phyloP scores from a whole-genome alignment of 1,140 invertebrate genomes.

The Ridgeia piscesae region DNA sequence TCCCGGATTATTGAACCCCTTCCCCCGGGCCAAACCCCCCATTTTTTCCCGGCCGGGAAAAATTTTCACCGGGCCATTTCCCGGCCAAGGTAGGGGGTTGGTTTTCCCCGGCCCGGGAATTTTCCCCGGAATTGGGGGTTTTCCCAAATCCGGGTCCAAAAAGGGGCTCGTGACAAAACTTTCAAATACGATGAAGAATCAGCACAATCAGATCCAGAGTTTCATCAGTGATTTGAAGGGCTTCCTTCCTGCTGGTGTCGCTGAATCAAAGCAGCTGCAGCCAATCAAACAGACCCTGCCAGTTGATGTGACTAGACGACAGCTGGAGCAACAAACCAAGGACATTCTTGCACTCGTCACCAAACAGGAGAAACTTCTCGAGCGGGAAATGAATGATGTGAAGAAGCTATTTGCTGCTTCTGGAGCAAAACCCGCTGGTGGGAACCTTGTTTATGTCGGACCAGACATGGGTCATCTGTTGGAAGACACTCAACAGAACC shows the following conservation, averaged over 20 bases:
- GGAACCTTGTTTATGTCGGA: constrained; percentile 47
- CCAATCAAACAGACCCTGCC: neutral
- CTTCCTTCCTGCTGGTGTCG: neutral
- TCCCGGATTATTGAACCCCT: too few relatives aligned
- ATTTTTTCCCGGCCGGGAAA: too few relatives aligned
- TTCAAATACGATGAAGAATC: constrained; percentile 35
- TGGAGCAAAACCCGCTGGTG: constrained; percentile 29
- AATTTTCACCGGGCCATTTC: too few relatives aligned
- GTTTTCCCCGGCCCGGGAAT: too few relatives aligned
- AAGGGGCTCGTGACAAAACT: constrained; percentile 36
- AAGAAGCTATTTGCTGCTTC: constrained; percentile 23
- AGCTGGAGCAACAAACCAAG: constrained; percentile 36
- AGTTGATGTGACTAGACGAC: neutral
- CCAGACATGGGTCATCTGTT: constrained; percentile 46
- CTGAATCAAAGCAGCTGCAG: neutral
- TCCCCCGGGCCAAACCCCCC: too few relatives aligned
- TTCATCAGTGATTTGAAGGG: constrained; percentile 38
- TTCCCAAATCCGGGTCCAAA: too few relatives aligned
- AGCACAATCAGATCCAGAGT: constrained; percentile 41
- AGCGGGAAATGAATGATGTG: constrained; percentile 32
- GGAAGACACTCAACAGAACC: constrained; percentile 41
- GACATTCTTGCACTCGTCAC: constrained; percentile 39
- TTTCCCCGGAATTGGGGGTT: too few relatives aligned
- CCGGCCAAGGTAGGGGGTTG: too few relatives aligned
- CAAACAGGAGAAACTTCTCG: constrained; percentile 32